A percentile compares a stretch with the other conserved stretches of the same genome.
Evolutionary conservation across 1,140 invertebrate species (phyloP).

Genomic region (Aricia agestis): DNA sequence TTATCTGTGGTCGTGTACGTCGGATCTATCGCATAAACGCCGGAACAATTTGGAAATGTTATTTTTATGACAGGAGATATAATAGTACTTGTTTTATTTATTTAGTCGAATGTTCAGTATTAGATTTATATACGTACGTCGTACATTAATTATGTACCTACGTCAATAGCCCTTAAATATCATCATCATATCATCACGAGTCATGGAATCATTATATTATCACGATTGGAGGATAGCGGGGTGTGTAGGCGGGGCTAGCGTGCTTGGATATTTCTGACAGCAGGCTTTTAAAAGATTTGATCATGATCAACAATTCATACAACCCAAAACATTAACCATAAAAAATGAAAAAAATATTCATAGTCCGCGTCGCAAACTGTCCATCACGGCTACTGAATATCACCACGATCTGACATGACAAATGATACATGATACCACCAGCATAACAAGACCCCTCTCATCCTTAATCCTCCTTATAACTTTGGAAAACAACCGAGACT

Average conservation of each 20-base stretch:
- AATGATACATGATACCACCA: slow-evolving; percentile 50
- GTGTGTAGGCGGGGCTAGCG: too few relatives aligned
- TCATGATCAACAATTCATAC: neutral
- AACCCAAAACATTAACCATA: neutral
- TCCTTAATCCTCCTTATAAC: slow-evolving; percentile 12
- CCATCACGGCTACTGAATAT: slow-evolving; percentile 56
- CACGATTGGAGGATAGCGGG: too few relatives aligned
- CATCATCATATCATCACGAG: too few relatives aligned
- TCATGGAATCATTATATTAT: too few relatives aligned
- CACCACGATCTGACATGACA: slow-evolving; percentile 66
- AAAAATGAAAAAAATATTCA: slow-evolving; percentile 46
- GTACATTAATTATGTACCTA: too few relatives aligned
- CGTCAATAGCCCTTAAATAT: too few relatives aligned
- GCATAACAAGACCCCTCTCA: slow-evolving; percentile 32
- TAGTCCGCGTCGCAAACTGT: slow-evolving; percentile 58
- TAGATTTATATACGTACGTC: too few relatives aligned
- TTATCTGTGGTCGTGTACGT: too few relatives aligned
- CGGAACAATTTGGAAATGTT: neutral
- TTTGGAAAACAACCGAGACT: slow-evolving; percentile 15
- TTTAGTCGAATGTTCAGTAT: too few relatives aligned
- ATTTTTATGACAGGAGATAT: neutral
- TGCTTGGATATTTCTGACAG: too few relatives aligned
- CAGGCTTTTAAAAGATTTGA: neutral
- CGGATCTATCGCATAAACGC: too few relatives aligned
- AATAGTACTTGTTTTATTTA: too few relatives aligned